These are phyloP conservation scores for Cephalophus harveyi DNA, from an alignment of 2,113 vertebrate species.

Conservation along the genomic window DNA sequence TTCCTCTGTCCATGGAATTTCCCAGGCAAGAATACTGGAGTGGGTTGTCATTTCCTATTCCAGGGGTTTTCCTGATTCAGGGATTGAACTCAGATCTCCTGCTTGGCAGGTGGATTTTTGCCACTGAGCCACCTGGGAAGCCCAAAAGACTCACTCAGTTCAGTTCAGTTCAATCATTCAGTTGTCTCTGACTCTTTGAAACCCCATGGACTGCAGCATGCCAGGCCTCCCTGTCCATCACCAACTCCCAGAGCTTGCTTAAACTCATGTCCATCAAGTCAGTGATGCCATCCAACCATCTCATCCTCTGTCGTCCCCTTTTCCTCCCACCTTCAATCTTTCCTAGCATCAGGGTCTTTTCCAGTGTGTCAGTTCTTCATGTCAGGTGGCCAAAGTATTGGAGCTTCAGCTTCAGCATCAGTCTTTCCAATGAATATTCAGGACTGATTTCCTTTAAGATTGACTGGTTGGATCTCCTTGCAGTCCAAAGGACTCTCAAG, in stretches of 20 bases:
- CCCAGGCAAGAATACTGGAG: background rate
- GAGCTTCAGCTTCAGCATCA: background rate
- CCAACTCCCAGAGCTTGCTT: background rate
- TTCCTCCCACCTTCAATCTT: background rate
- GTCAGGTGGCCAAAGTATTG: background rate
- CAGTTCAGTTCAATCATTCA: background rate
- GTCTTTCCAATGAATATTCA: background rate
- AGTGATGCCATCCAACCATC: background rate
- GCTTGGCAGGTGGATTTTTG: background rate
- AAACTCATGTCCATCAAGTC: background rate
- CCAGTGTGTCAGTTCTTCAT: background rate
- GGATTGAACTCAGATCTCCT: background rate
- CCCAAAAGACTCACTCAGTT: background rate
- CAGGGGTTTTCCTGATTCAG: background rate
- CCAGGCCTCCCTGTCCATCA: background rate
- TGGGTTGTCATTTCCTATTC: background rate
- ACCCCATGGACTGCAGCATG: background rate
- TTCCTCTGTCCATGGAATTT: background rate
- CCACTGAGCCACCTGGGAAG: background rate
- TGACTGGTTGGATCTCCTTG: background rate
- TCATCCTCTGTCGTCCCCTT: background rate
- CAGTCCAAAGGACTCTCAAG: background rate
- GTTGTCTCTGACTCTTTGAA: background rate
- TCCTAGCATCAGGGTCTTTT: background rate
- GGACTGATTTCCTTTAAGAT: background rate